Percentiles rank a stretch among this genome's conserved stretches.
phyloP scores from a whole-genome alignment of 1,140 invertebrate species.

The Palaemon carinicauda region DNA sequence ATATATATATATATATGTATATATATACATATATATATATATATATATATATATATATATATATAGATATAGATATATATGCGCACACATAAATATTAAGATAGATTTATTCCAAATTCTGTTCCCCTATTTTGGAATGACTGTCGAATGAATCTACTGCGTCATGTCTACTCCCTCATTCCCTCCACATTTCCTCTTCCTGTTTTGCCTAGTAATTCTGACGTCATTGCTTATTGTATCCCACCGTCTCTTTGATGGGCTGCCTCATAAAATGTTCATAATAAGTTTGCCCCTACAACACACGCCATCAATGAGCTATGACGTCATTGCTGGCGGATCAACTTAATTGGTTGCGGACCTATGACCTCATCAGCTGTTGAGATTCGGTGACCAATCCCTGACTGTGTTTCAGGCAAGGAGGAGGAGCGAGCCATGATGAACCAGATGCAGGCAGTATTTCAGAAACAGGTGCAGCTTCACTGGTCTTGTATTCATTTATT shows the following conservation, averaged over 20 bases:
- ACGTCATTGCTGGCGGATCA: neutral
- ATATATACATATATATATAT: neutral
- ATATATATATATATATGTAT: conserved; percentile 5
- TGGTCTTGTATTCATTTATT: conserved; percentile 48
- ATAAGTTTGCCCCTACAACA: too few relatives aligned
- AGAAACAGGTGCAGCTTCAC: conserved; percentile 83
- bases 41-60: conserved; percentile 15
- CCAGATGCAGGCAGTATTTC: conserved; percentile 93
- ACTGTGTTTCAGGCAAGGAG: conserved; percentile 82
- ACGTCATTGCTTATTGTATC: neutral
- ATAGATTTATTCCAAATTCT: neutral
- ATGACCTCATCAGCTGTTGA: conserved; percentile 7
- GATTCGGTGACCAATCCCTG: conserved; percentile 31
- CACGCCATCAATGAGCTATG: neutral
- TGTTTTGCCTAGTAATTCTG: neutral
- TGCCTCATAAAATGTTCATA: too few relatives aligned
- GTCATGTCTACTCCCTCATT: neutral
- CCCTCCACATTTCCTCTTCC: neutral
- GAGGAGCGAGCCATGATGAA: conserved; percentile 94
- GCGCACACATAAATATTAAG: neutral
- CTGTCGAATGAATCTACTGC: neutral
- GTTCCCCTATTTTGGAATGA: neutral
- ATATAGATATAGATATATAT: neutral
- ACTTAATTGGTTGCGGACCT: neutral
- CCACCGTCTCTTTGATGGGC: neutral